Conservation (phyloP, 2,888 invertebrate genomes). For the Spilarctia lutea region DNA sequence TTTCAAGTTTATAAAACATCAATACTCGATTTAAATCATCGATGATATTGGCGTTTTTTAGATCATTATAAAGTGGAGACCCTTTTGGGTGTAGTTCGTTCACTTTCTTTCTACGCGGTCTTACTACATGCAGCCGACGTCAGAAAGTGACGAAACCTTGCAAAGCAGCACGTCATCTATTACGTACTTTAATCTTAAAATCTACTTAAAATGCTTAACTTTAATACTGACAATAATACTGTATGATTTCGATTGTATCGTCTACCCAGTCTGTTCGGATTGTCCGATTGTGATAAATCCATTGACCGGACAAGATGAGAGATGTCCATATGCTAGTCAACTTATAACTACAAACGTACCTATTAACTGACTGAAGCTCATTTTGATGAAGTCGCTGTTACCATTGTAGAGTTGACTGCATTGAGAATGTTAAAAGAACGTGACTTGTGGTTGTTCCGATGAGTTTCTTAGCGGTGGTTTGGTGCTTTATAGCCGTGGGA, state of each 20-base stretch:
- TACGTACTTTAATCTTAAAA: slow-evolving; percentile 55
- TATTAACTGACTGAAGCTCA: slow-evolving; percentile 52
- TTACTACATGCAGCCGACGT: slow-evolving; percentile 49
- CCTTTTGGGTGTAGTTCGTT: slow-evolving; percentile 31
- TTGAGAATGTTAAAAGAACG: neutral
- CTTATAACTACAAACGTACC: slow-evolving; percentile 42
- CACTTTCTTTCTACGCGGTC: slow-evolving; percentile 28
- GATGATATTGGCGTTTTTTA: slow-evolving; percentile 55
- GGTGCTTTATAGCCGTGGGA: slow-evolving; percentile 88
- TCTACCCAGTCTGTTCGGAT: slow-evolving; percentile 54
- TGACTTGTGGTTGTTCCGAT: neutral
- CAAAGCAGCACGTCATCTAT: slow-evolving; percentile 63
- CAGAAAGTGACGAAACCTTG: slow-evolving; percentile 61
- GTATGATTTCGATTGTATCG: slow-evolving; percentile 57
- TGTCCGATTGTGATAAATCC: slow-evolving; percentile 31
- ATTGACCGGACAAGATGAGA: slow-evolving; percentile 36
- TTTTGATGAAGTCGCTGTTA: slow-evolving; percentile 35
- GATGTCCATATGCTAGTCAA: slow-evolving; percentile 38
- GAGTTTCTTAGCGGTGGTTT: slow-evolving; percentile 56
- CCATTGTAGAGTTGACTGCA: slow-evolving; percentile 40
- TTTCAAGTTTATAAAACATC: slow-evolving; percentile 47
- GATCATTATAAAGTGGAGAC: slow-evolving; percentile 41
- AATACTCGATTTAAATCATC: slow-evolving; percentile 49
- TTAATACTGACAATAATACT: slow-evolving; percentile 66
- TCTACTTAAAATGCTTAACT: slow-evolving; percentile 53